Base-by-base conservation (phyloP, 92 coral and sea anemone genomes). In the Virgularia gustaviana region DNA sequence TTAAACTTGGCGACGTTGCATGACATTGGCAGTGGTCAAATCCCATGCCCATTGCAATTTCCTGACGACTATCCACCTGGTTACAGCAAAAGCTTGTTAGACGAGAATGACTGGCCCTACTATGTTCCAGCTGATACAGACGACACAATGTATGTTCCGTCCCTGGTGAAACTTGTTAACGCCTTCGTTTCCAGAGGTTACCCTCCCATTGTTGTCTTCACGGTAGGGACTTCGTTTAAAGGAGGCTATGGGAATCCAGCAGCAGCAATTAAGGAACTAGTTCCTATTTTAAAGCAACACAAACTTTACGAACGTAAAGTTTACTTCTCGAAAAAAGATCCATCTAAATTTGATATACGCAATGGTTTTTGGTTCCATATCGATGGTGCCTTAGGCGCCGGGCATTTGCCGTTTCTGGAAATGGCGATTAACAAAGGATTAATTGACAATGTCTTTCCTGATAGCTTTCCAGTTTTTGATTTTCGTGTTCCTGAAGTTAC, bases 341-440 rank as follows among this genome's bases (percentile, higher is more conserved):
- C 55, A 5, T 15, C 6, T 5, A 47, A 47, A 15, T 47, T 47
- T 47, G 55, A 62, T 62, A 13, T 32, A 11, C 70, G 70, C 28
- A 31, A 37, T 20, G 70, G 70, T 11, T 62, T 62, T 36, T 62
- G 70, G 70, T 62, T 62, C 42, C 70, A 62, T 62, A 19, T 62
- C 2, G 70, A 62, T 49, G 70, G 70, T 36, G 70, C 70, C 4
- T 2, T 35, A 1, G 70, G 70, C 11, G 70, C 27, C 10, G 36
- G 13, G 1, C 39, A 62, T 2, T 49, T 62, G 2, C 49, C 36
- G 1, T 62, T 62, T 13, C 70, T 62, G 18, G 70, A 62, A 31
- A 62, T 62, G 70, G 70, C 70, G 24, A 36, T 62, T n/a, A 62
- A 62, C 24, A 11, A 62, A 2, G 70, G 70, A 13, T 36, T 62